Evolutionary conservation across 2,113 vertebrate genomes (phyloP).

Genomic region (Lamprotornis superbus): DNA sequence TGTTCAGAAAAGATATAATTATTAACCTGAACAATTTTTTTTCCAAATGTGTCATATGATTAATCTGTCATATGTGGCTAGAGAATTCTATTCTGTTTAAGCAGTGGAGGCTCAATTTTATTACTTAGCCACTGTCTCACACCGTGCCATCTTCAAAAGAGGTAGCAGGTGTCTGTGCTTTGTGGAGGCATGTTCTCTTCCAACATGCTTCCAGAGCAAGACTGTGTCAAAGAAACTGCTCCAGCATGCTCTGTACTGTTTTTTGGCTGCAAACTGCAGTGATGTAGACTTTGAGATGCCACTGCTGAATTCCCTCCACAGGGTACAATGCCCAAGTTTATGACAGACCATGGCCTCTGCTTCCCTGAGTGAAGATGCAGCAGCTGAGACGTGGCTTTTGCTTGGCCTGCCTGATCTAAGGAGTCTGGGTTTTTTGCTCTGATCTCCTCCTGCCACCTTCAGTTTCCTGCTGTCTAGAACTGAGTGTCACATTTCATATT

Average conservation of each 20-base stretch:
- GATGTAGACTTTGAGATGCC: neutral
- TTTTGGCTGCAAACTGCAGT: neutral
- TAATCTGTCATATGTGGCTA: neutral
- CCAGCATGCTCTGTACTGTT: neutral
- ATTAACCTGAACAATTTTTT: neutral
- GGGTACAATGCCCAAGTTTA: neutral
- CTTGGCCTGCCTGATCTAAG: neutral
- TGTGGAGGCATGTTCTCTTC: neutral
- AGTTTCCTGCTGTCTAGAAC: neutral
- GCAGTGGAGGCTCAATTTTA: neutral
- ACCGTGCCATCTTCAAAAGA: neutral
- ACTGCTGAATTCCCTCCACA: neutral
- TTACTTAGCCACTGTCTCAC: neutral
- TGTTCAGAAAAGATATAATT: slow-evolving; percentile 10
- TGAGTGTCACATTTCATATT: neutral
- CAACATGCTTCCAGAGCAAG: neutral
- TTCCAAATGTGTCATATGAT: neutral
- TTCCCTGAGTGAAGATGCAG: neutral
- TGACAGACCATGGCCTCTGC: neutral
- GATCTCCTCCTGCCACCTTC: neutral
- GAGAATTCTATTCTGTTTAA: neutral
- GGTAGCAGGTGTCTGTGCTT: neutral
- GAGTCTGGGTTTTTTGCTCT: fast-evolving
- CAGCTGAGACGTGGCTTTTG: neutral
- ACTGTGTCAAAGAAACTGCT: neutral